Base-by-base conservation (phyloP, 2,888 invertebrate genomes). In the Latheticus oryzae region DNA sequence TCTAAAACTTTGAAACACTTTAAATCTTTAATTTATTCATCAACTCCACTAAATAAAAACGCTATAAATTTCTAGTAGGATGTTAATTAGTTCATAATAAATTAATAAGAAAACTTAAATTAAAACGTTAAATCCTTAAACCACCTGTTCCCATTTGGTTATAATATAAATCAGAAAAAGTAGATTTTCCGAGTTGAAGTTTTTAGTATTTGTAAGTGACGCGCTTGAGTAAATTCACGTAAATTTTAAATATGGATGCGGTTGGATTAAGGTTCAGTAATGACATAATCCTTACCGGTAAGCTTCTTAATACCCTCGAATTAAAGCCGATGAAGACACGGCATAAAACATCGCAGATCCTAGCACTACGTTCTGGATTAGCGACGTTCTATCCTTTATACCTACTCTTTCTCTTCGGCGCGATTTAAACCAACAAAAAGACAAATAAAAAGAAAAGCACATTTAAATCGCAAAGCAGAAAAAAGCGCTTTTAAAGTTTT, bases 271-370 rank as follows among this genome's bases (percentile, higher is more conserved):
- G 66, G 68, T 64, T 62, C 64, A 60, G 69, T 73, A 74, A 74
- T 73, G 71, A 73, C 71, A 73, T 74, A 75, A 75, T 75, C 74
- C 75, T 58, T 57, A 62, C 64, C 70, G 71, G 72, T 75, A 75
- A 75, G 68, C 72, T 71, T 60, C 64, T 66, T 73, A 73, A 74
- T 73, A 65, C 73, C 71, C 64, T 67, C 66, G 73, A 73, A 74
- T 74, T 74, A 74, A 72, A 70, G 72, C 71, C 73, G 70, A 70
- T 70, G 73, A 73, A 73, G 73, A 74, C 71, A 67, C 69, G 67
- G 70, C 69, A 72, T 71, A 73, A 73, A 74, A 73, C 73, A 72
- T 70, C 59, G 67, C 65, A 64, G 70, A 68, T 67, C 66, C 65
- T 61, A 58, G 62, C 64, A 64, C 66, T 63, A 66, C 65, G 61